phyloP scores from a whole-genome alignment of 2,797 vertebrate genomes.

The Microchirus variegatus region DNA sequence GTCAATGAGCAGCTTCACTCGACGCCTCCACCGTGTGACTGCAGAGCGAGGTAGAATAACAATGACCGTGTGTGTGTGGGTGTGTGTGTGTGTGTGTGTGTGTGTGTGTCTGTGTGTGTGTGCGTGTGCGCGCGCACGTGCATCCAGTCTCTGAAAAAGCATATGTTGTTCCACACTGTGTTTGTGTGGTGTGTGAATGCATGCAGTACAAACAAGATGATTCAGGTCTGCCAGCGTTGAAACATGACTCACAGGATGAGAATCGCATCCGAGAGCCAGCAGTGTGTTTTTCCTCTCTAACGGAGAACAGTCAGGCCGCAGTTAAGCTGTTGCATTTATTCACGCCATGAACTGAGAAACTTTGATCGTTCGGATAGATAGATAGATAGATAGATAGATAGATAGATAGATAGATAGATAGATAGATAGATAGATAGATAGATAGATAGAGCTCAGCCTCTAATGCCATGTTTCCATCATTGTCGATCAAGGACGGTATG shows the following conservation, averaged over 20 bases:
- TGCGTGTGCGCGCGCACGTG: background rate
- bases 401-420: too few relatives aligned
- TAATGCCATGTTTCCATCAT: too few relatives aligned
- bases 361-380: too few relatives aligned
- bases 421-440: too few relatives aligned
- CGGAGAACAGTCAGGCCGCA: background rate
- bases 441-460: too few relatives aligned
- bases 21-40: background rate
- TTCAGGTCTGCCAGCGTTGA: conserved; percentile 9
- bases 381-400: too few relatives aligned
- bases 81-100: background rate
- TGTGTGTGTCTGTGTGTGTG: background rate
- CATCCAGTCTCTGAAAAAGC: background rate
- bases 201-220: conserved; percentile 14
- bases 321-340: background rate
- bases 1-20: too few relatives aligned
- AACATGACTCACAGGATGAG: conserved; percentile 13
- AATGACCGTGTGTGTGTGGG: background rate
- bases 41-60: background rate
- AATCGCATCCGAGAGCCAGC: background rate
- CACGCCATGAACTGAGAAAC: too few relatives aligned
- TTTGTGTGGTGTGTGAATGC: background rate
- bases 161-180: background rate
- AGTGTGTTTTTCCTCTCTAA: too few relatives aligned
- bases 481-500: too few relatives aligned